These are phyloP conservation scores for Gallinago jamesoni DNA, from an alignment of 2,113 vertebrate genomes.

Conservation along the genomic window DNA sequence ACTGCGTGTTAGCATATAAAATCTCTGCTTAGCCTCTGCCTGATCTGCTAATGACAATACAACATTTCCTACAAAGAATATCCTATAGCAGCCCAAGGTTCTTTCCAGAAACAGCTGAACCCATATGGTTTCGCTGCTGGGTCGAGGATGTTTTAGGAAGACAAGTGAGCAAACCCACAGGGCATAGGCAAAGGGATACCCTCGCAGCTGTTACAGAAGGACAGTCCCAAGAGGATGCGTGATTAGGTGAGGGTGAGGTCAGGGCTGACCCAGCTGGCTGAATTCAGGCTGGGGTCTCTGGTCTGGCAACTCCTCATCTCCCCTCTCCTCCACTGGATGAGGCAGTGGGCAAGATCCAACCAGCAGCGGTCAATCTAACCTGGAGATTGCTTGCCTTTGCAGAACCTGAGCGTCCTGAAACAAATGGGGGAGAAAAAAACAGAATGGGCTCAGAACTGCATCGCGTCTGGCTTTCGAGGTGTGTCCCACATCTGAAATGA, in stretches of 20 bases:
- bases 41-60: neutral
- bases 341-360: neutral
- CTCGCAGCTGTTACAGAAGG: neutral
- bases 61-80: neutral
- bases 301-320: neutral
- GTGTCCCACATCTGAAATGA: neutral
- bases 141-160: neutral
- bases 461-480: conserved; percentile 88
- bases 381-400: neutral
- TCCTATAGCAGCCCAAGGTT: neutral
- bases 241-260: neutral
- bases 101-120: neutral
- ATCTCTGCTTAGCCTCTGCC: neutral
- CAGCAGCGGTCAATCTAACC: neutral
- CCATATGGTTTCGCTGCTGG: neutral
- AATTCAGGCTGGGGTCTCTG: neutral
- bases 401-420: conserved; percentile 87
- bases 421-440: conserved; percentile 83
- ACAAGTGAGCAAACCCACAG: neutral
- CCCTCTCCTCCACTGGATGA: neutral
- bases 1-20: neutral
- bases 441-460: conserved; percentile 88
- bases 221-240: neutral
- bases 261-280: neutral
- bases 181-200: neutral